Conservation (phyloP, 1,140 invertebrate genomes). For the Penaeus indicus region DNA sequence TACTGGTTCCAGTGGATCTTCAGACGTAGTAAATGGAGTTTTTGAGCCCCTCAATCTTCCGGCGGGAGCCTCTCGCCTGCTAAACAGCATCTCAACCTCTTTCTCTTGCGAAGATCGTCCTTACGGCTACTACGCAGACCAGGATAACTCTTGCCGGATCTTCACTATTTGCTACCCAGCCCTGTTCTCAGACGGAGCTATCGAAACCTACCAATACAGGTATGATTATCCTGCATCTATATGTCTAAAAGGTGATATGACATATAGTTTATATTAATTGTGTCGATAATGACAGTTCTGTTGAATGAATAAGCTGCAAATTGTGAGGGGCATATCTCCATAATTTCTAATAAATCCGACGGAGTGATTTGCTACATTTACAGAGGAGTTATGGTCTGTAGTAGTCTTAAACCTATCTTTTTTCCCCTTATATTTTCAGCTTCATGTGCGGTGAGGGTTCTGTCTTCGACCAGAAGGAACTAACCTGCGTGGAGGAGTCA, state of each 20-base stretch:
- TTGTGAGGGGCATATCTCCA: too few relatives aligned
- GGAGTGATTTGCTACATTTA: too few relatives aligned
- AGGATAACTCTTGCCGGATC: conserved; percentile 87
- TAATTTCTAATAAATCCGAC: too few relatives aligned
- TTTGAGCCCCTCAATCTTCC: background rate
- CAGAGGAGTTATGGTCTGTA: too few relatives aligned
- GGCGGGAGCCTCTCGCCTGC: background rate
- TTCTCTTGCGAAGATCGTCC: conserved; percentile 82
- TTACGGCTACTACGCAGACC: conserved; percentile 88
- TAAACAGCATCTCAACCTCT: conserved; percentile 69
- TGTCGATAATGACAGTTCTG: too few relatives aligned
- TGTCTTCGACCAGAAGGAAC: background rate
- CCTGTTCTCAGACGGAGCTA: background rate
- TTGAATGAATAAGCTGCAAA: too few relatives aligned
- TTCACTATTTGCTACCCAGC: conserved; percentile 85
- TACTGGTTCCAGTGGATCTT: too few relatives aligned
- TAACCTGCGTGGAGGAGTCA: background rate
- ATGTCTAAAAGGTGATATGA: too few relatives aligned
- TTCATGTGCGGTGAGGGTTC: background rate
- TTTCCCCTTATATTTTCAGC: background rate
- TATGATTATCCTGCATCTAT: too few relatives aligned
- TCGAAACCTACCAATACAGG: conserved; percentile 16
- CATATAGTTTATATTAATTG: too few relatives aligned
- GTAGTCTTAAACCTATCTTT: too few relatives aligned
- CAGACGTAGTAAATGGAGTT: too few relatives aligned